These are phyloP conservation scores for Eupithecia abbreviata DNA, from an alignment of 2,888 invertebrate genomes.

Conservation along the genomic window DNA sequence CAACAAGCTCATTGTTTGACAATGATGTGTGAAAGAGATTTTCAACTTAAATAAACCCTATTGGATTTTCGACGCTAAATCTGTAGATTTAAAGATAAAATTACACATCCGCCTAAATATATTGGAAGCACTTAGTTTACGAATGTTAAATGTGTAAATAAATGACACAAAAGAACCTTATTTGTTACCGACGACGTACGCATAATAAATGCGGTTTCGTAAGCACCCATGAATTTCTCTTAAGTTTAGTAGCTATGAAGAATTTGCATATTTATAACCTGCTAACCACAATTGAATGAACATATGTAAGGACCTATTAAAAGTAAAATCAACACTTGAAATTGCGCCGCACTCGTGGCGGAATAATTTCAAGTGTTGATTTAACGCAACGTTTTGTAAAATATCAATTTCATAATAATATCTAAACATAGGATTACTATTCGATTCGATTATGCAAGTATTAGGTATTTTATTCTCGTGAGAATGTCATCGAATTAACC, in stretches of 20 bases:
- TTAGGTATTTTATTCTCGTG: slow-evolving; percentile 23
- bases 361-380: not conserved
- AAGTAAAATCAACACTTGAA: not conserved
- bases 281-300: slow-evolving; percentile 4
- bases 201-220: slow-evolving; percentile 21
- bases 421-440: slow-evolving; percentile 21
- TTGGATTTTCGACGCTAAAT: slow-evolving; percentile 24
- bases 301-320: slow-evolving; percentile 9
- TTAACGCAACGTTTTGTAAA: slow-evolving; percentile 14
- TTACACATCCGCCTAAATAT: not conserved
- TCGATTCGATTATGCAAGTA: slow-evolving; percentile 15
- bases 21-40: slow-evolving; percentile 39
- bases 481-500: slow-evolving; percentile 20
- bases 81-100: slow-evolving; percentile 11
- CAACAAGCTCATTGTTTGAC: slow-evolving; percentile 38
- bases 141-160: slow-evolving; percentile 31
- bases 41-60: slow-evolving; percentile 26
- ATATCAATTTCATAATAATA: not conserved
- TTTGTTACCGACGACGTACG: slow-evolving; percentile 20
- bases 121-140: slow-evolving; percentile 11
- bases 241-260: slow-evolving; percentile 10
- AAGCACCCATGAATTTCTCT: slow-evolving; percentile 35
- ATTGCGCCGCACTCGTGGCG: not conserved
- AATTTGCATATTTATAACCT: slow-evolving; percentile 18
- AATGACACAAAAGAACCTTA: slow-evolving; percentile 30